Conservation (phyloP, 1,140 invertebrate genomes). For the Globodera ellingtonae region DNA sequence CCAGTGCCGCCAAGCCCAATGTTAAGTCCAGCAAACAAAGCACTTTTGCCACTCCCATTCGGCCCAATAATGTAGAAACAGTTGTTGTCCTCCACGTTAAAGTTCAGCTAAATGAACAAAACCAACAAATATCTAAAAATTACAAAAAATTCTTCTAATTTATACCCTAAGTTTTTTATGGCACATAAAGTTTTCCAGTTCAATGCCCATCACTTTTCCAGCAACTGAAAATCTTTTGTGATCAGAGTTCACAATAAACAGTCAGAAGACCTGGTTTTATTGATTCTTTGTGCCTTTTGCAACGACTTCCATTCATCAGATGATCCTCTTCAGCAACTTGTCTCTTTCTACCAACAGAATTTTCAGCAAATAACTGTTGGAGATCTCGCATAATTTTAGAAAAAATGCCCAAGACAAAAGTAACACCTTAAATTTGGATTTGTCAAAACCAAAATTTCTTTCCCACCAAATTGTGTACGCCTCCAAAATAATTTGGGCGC, state of each 20-base stretch:
- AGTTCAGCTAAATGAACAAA: conserved; percentile 22
- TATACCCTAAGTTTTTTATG: conserved; percentile 35
- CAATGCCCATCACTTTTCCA: conserved; percentile 34
- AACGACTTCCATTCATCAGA: background rate
- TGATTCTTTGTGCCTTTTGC: background rate
- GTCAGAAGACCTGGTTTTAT: background rate
- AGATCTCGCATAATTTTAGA: background rate
- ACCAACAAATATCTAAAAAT: background rate
- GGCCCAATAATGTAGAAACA: conserved; percentile 46
- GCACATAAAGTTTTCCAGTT: conserved; percentile 47
- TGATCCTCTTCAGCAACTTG: background rate
- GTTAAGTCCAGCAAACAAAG: conserved; percentile 48
- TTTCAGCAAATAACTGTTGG: background rate
- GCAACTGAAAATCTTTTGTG: conserved; percentile 31
- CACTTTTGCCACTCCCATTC: conserved; percentile 51
- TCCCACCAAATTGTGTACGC: no score
- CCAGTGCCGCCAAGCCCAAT: conserved; percentile 48
- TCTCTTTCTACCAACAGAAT: background rate
- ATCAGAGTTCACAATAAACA: background rate
- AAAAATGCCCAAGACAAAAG: background rate
- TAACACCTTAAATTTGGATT: no score
- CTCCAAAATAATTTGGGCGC: no score
- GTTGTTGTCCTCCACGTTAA: conserved; percentile 35
- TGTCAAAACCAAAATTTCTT: no score
- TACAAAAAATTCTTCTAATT: background rate